Conservation (phyloP, 2,888 invertebrate species). For the Cheilosia urbana region DNA sequence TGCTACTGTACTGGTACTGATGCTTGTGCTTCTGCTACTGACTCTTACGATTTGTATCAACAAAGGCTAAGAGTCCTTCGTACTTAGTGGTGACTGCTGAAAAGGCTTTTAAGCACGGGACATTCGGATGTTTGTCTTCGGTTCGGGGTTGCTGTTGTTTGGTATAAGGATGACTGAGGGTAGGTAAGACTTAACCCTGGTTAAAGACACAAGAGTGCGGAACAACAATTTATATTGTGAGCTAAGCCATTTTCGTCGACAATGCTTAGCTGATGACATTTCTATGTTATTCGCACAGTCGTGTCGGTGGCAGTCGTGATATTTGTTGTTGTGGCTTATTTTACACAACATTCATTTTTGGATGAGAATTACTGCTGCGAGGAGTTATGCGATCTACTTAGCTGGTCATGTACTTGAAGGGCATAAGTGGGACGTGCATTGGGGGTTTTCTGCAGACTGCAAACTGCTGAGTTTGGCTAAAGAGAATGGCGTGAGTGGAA, state of each 20-base stretch:
- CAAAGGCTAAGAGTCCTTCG: slow-evolving; percentile 56
- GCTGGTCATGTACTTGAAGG: not conserved
- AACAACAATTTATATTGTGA: slow-evolving; percentile 70
- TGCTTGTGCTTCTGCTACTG: slow-evolving; percentile 18
- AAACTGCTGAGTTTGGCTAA: too few species aligned
- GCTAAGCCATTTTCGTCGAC: slow-evolving; percentile 63
- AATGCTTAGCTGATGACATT: slow-evolving; percentile 55
- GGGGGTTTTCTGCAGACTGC: too few species aligned
- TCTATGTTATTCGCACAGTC: slow-evolving; percentile 22
- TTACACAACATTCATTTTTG: slow-evolving; percentile 46
- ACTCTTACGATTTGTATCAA: slow-evolving; percentile 49
- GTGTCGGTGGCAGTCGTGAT: slow-evolving; percentile 1
- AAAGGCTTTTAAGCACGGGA: slow-evolving; percentile 64
- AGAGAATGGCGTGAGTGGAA: too few species aligned
- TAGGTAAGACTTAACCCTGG: slow-evolving; percentile 46
- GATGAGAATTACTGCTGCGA: slow-evolving; percentile 21
- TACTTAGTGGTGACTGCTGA: slow-evolving; percentile 67
- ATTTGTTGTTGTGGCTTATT: slow-evolving; percentile 17
- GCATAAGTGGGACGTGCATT: not conserved
- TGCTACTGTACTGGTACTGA: not conserved
- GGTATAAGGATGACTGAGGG: slow-evolving; percentile 6
- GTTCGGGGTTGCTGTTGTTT: slow-evolving; percentile 46
- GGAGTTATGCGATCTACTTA: slow-evolving; percentile 32
- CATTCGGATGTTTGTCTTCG: slow-evolving; percentile 68
- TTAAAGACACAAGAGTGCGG: slow-evolving; percentile 48